Evolutionary conservation across 2,797 vertebrate species (phyloP).

Genomic region (Intellagama lesueurii): DNA sequence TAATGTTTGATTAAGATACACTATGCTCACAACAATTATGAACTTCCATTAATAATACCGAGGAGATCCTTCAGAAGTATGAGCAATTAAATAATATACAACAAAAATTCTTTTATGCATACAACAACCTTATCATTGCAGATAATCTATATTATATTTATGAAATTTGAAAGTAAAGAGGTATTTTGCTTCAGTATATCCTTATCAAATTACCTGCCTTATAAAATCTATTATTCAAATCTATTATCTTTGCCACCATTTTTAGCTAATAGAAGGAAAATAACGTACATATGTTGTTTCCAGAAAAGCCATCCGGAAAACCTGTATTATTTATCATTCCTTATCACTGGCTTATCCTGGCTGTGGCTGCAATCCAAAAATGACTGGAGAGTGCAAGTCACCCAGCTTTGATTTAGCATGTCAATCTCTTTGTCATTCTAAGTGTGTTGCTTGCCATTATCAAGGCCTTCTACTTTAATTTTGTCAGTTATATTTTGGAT

Average conservation of each 20-base stretch:
- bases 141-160: conserved; percentile 4
- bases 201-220: background rate
- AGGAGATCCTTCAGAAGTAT: background rate
- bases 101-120: background rate
- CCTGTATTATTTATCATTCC: background rate
- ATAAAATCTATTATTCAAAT: background rate
- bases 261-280: background rate
- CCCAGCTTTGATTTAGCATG: background rate
- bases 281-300: background rate
- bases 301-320: background rate
- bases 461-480: background rate
- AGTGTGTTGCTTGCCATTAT: background rate
- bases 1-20: conserved; percentile 22
- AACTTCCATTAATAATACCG: background rate
- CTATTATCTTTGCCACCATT: background rate
- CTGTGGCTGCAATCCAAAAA: background rate
- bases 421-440: background rate
- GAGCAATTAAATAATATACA: background rate
- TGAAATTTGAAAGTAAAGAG: background rate
- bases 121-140: background rate
- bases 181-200: background rate
- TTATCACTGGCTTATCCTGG: background rate
- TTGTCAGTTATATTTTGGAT: background rate
- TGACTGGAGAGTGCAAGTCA: background rate
- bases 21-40: background rate